Conservation (phyloP, 2,888 invertebrate genomes). For the Plusia festucae region DNA sequence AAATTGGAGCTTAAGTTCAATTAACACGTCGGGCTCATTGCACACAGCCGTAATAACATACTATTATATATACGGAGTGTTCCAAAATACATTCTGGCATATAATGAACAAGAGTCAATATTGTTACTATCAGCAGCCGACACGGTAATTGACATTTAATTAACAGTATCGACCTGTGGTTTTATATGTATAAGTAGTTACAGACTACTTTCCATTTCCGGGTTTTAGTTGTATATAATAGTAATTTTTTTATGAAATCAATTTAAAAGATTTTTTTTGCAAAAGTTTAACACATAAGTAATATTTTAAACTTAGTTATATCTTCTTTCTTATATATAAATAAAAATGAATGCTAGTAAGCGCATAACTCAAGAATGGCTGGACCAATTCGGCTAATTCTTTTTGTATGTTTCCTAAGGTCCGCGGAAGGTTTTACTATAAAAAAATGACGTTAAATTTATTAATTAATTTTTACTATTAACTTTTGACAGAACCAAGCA, state of each 20-base stretch:
- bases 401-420: too few relatives aligned
- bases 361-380: neutral
- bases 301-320: too few relatives aligned
- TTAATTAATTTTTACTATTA: too few relatives aligned
- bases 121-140: constrained; percentile 13
- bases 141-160: constrained; percentile 38
- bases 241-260: too few relatives aligned
- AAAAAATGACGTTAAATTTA: too few relatives aligned
- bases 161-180: constrained; percentile 25
- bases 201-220: neutral
- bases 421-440: too few relatives aligned
- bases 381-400: too few relatives aligned
- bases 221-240: neutral
- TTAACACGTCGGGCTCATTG: neutral
- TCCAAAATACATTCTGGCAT: neutral
- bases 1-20: neutral
- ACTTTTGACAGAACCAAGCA: neutral
- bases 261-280: too few relatives aligned
- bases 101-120: constrained; percentile 17
- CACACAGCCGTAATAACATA: neutral
- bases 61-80: neutral
- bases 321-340: too few relatives aligned
- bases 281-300: too few relatives aligned
- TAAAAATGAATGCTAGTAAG: neutral
- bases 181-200: constrained; percentile 1